phyloP scores from a whole-genome alignment of 2,888 invertebrate species.

The Andrena chrysosceles region DNA sequence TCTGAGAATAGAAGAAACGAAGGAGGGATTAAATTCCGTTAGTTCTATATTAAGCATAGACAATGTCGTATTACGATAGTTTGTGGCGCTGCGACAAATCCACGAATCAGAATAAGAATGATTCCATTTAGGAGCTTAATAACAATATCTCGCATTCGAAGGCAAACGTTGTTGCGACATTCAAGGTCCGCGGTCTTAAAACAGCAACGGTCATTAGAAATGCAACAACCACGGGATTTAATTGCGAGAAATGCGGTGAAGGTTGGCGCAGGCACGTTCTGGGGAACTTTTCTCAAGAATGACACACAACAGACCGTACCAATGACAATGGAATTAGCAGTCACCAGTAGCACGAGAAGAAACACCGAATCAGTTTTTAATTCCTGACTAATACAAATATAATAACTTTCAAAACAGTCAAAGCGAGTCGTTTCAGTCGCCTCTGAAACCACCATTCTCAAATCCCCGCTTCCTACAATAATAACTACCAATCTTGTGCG shows the following conservation, averaged over 20 bases:
- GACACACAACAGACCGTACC: constrained; percentile 32
- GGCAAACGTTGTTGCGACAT: constrained; percentile 25
- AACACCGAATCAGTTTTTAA: constrained; percentile 42
- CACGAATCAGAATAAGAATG: too few relatives aligned
- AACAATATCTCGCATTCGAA: constrained; percentile 23
- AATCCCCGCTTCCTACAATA: background rate
- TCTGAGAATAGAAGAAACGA: too few relatives aligned
- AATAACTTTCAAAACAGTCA: too few relatives aligned
- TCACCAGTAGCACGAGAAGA: constrained; percentile 34
- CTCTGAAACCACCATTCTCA: background rate
- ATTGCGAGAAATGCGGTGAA: constrained; percentile 61
- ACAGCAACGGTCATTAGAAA: constrained; percentile 47
- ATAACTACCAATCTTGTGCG: background rate
- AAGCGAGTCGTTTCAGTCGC: background rate
- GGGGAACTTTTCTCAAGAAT: constrained; percentile 44
- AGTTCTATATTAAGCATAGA: too few relatives aligned
- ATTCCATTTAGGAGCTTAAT: background rate
- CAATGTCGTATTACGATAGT: too few relatives aligned
- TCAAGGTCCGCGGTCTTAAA: constrained; percentile 41
- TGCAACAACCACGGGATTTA: constrained; percentile 56
- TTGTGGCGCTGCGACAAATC: too few relatives aligned
- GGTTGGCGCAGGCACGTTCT: constrained; percentile 52
- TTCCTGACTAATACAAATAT: background rate
- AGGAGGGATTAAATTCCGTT: too few relatives aligned
- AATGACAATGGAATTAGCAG: constrained; percentile 49